phyloP scores from a whole-genome alignment of 2,113 vertebrate species.

The Clupea harengus region DNA sequence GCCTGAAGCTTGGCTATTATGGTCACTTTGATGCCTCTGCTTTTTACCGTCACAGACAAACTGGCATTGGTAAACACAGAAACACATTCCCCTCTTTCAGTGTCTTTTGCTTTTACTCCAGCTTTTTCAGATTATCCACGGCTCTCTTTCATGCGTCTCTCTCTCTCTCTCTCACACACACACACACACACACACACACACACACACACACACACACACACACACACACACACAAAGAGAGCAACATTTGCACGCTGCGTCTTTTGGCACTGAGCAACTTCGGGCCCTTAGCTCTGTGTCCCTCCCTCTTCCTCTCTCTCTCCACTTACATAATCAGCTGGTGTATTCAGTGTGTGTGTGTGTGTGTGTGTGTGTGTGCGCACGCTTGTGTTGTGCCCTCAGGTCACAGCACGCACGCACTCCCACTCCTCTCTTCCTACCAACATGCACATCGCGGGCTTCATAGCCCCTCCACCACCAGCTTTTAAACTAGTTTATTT shows the following conservation, averaged over 20 bases:
- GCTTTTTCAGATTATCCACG: not conserved
- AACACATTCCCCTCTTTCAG: not conserved
- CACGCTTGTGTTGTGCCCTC: no score
- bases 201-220: no score
- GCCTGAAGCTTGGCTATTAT: no score
- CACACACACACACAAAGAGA: not conserved
- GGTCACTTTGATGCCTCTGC: no score
- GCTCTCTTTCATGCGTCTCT: not conserved
- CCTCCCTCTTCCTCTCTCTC: conserved; percentile 1
- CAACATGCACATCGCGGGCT: no score
- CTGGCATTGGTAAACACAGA: not conserved
- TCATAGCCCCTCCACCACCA: no score
- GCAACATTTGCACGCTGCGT: not conserved
- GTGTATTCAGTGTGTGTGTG: not conserved
- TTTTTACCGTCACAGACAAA: not conserved
- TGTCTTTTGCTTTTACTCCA: not conserved
- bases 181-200: not conserved
- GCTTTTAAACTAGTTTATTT: no score
- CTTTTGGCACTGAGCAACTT: not conserved
- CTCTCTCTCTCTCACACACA: not conserved
- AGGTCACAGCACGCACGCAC: no score
- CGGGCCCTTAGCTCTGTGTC: not conserved
- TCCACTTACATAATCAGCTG: not conserved
- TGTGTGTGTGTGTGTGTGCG: no score
- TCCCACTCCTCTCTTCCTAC: no score